Evolutionary conservation across 2,888 invertebrate species (phyloP), one percentile per base, ranked within the genome.

Genomic region (Dioctria rufipes): DNA sequence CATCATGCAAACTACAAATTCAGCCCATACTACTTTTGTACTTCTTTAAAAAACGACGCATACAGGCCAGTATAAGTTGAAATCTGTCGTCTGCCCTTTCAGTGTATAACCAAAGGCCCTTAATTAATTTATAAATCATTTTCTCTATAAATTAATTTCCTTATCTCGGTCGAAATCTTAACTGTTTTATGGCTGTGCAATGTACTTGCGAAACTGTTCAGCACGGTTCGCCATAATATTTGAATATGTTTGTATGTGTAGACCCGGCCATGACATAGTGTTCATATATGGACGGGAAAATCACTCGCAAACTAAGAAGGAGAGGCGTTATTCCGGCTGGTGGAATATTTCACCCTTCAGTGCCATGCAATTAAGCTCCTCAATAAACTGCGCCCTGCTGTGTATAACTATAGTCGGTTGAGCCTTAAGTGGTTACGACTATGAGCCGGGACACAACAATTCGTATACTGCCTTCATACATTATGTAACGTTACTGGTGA

Each of bases 61-160:
- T 25, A 25, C 25, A 25, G 5, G 46, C 5, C 46, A 46, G 8
- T 4, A 71, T 25, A 51, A 37, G 51, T 37, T 54, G 5, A 46
- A 46, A 46, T 46, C 46, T 71, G 54, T 71, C 71, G 71, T 54
- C 71, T 71, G 54, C 54, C 51, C 25, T 71, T 71, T 54, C 49
- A 37, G 40, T 37, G 49, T 37, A 51, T 51, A 49, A 5, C 71
- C 61, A 51, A 58, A 13, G 46, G 25, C 63, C 69, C 49, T 65
- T 81, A 81, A 81, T 81, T 81, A 81, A 81, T 80, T 81, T 80
- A 81, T 81, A 81, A 81, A 81, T 81, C 81, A 81, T 80, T 80
- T 81, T 80, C 63, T 71, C 80, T 80, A 81, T 81, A 81, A 81
- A 81, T 81, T 81, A 81, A 81, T 81, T 81, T 71, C 63, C n/a